phyloP scores from a whole-genome alignment of 2,888 invertebrate genomes.

The Xanthorhoe spadicearia region DNA sequence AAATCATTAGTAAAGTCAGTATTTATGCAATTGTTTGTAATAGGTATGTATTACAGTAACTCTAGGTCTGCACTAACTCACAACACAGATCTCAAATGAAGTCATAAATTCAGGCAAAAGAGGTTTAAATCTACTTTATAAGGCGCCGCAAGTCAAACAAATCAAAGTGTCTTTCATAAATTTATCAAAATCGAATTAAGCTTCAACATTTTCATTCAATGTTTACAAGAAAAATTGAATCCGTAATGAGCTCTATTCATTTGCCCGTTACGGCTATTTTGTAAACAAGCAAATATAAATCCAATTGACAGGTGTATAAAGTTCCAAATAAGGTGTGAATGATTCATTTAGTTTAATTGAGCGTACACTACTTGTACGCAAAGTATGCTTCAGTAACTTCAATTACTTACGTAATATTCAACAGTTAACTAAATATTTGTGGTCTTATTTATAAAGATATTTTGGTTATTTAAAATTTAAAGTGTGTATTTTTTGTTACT shows the following conservation, averaged over 20 bases:
- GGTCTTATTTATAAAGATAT: too few relatives aligned
- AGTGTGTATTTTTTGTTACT: too few relatives aligned
- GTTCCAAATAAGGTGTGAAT: conserved; percentile 7
- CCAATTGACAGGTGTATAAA: background rate
- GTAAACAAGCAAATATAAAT: conserved; percentile 8
- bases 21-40: background rate
- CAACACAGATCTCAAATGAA: conserved; percentile 21
- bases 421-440: conserved; percentile 1
- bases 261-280: background rate
- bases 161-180: conserved; percentile 47
- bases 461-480: too few relatives aligned
- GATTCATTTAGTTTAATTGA: conserved; percentile 11
- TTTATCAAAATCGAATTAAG: conserved; percentile 29
- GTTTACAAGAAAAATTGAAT: conserved; percentile 45
- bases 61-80: conserved; percentile 13
- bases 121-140: conserved; percentile 11
- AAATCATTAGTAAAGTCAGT: background rate
- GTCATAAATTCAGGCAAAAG: conserved; percentile 18
- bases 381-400: conserved; percentile 13
- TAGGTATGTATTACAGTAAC: background rate
- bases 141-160: conserved; percentile 39
- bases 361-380: background rate
- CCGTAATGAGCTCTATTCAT: conserved; percentile 52
- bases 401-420: conserved; percentile 8
- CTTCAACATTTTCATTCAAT: conserved; percentile 45